Percentiles rank a stretch among this genome's conserved stretches.
Conservation (phyloP, 1,140 invertebrate genomes). For the Drosophila virilis region DNA sequence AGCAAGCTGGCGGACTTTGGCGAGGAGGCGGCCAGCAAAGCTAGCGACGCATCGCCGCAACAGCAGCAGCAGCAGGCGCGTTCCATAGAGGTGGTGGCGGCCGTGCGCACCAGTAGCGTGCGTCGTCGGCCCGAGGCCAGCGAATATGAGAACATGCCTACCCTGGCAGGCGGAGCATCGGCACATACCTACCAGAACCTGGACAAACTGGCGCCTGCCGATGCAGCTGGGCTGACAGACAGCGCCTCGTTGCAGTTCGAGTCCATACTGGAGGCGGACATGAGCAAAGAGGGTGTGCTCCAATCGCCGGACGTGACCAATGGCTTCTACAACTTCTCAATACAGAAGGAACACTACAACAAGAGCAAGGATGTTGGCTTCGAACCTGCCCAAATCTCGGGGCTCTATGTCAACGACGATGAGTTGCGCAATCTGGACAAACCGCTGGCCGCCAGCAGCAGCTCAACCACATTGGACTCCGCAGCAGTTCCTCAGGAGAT, state of each 20-base stretch:
- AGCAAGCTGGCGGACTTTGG: constrained; percentile 86
- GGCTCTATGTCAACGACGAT: constrained; percentile 77
- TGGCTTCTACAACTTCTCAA: constrained; percentile 82
- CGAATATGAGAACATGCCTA: constrained; percentile 69
- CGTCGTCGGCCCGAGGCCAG: constrained; percentile 46
- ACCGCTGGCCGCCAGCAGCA: constrained; percentile 50
- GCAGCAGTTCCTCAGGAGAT: constrained; percentile 37
- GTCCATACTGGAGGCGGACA: constrained; percentile 75
- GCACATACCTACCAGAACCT: constrained; percentile 79
- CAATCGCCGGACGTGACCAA: constrained; percentile 81
- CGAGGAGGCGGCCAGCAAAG: constrained; percentile 32
- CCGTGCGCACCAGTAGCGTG: constrained; percentile 49
- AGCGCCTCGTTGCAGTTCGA: constrained; percentile 82
- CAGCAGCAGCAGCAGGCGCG: constrained; percentile 21
- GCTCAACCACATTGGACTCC: constrained; percentile 40
- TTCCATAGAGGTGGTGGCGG: constrained; percentile 68
- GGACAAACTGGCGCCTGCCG: constrained; percentile 60
- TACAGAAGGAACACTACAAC: constrained; percentile 82
- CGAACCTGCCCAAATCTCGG: constrained; percentile 60
- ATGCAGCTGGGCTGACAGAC: constrained; percentile 73
- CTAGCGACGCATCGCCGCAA: constrained; percentile 6
- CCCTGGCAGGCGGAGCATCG: constrained; percentile 18
- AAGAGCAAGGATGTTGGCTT: constrained; percentile 71
- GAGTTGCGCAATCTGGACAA: constrained; percentile 77
- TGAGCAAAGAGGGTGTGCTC: constrained; percentile 61